These are phyloP conservation scores for Alligator mississippiensis DNA, from an alignment of 2,113 vertebrate genomes.

Conservation along the genomic window DNA sequence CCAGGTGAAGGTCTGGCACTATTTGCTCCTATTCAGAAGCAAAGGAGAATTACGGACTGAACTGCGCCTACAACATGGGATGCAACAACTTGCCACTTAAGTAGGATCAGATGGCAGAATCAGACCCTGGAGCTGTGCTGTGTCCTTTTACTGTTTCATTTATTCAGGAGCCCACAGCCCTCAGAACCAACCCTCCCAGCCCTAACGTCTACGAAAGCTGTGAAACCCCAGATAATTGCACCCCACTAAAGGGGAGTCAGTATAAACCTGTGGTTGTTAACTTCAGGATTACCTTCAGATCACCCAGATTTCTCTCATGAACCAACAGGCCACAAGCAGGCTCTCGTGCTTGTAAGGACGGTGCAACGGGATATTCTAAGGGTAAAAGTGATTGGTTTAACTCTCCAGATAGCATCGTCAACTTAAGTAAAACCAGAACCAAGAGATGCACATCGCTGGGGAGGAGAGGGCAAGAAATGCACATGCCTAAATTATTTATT, in stretches of 20 bases:
- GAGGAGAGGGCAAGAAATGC: not conserved
- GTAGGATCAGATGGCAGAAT: not conserved
- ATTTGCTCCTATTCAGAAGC: fast-evolving
- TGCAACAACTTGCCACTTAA: not conserved
- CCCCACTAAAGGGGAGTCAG: not conserved
- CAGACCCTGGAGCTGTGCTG: not conserved
- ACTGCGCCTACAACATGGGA: not conserved
- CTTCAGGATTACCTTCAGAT: not conserved
- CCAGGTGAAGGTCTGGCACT: not conserved
- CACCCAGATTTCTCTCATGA: not conserved
- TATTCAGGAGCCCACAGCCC: not conserved
- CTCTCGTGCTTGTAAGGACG: not conserved
- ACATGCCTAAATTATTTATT: slow-evolving; percentile 73
- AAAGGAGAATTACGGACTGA: fast-evolving
- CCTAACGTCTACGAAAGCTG: no score
- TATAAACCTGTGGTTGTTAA: not conserved
- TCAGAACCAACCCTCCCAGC: not conserved
- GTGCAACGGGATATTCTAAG: fast-evolving
- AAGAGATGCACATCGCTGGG: not conserved
- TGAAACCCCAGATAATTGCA: not conserved
- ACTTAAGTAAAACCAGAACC: slow-evolving; percentile 44
- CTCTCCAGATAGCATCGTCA: not conserved
- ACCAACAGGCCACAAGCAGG: fast-evolving
- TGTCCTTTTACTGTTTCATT: not conserved
- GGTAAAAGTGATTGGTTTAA: not conserved